Conservation (phyloP, 2,113 vertebrate genomes). For the Ctenomys sociabilis region DNA sequence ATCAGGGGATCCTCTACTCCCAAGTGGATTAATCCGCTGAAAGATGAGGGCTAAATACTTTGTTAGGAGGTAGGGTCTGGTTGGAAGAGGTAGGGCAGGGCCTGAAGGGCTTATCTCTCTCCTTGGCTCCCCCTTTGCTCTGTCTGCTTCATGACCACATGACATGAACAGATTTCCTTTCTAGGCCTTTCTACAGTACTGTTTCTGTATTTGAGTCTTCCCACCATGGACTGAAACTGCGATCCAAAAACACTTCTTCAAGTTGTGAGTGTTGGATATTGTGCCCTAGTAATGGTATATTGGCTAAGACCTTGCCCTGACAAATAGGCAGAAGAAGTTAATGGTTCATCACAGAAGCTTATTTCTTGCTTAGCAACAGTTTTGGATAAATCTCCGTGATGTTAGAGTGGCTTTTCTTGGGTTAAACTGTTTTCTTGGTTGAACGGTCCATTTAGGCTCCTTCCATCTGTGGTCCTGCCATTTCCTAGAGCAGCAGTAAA, state of each 20-base stretch:
- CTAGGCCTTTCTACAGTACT: neutral
- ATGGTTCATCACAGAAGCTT: neutral
- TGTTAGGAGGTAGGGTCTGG: neutral
- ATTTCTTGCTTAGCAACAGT: neutral
- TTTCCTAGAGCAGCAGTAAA: neutral
- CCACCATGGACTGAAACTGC: neutral
- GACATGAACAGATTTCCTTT: neutral
- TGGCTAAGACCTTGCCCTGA: neutral
- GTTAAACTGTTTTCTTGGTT: neutral
- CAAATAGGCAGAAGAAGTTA: neutral
- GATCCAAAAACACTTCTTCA: neutral
- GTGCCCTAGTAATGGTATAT: neutral
- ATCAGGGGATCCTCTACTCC: neutral
- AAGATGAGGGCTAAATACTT: neutral
- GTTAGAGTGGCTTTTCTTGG: neutral
- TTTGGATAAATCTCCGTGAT: neutral
- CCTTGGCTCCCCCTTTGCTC: neutral
- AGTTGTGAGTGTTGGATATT: neutral
- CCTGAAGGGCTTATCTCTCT: neutral
- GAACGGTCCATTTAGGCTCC: neutral
- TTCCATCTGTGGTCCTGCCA: slow-evolving; percentile 29
- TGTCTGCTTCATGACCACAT: neutral
- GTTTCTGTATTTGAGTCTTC: neutral
- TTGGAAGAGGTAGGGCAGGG: neutral
- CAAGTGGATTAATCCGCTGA: neutral